phyloP scores from a whole-genome alignment of 2,888 invertebrate genomes.

The Rhabditophanes sp. region DNA sequence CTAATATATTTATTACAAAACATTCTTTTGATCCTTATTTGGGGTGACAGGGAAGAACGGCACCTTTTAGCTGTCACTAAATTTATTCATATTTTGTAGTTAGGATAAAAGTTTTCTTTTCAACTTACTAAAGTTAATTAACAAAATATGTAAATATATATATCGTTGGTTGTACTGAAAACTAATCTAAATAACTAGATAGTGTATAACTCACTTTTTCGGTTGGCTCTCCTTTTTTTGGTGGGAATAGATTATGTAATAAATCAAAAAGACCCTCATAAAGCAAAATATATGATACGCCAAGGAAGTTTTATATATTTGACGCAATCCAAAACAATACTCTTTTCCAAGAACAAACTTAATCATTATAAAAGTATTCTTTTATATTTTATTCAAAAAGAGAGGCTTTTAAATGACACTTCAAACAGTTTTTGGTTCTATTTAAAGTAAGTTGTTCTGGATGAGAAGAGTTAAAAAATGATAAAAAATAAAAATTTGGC shows the following conservation, averaged over 20 bases:
- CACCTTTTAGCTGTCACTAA: no score
- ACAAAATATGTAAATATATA: not conserved
- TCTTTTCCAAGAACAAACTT: conserved; percentile 4
- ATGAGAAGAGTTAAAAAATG: not conserved
- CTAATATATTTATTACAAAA: no score
- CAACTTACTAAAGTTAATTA: not conserved
- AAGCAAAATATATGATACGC: no score
- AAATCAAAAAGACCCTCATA: conserved; percentile 1
- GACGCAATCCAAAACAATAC: not conserved
- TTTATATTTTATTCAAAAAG: not conserved
- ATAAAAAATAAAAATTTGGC: not conserved
- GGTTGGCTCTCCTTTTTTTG: conserved; percentile 1
- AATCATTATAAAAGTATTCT: conserved; percentile 4
- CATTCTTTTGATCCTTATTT: no score
- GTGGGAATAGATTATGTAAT: not conserved
- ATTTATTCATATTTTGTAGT: no score
- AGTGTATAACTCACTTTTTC: not conserved
- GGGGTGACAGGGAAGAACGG: no score
- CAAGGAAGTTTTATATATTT: no score
- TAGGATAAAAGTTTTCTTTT: no score
- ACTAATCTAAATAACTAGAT: not conserved
- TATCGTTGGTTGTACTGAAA: not conserved
- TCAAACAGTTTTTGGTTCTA: not conserved
- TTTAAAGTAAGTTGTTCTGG: not conserved
- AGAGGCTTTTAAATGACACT: not conserved